Conservation (phyloP, 1,140 invertebrate genomes). For the Drosophila tristis region DNA sequence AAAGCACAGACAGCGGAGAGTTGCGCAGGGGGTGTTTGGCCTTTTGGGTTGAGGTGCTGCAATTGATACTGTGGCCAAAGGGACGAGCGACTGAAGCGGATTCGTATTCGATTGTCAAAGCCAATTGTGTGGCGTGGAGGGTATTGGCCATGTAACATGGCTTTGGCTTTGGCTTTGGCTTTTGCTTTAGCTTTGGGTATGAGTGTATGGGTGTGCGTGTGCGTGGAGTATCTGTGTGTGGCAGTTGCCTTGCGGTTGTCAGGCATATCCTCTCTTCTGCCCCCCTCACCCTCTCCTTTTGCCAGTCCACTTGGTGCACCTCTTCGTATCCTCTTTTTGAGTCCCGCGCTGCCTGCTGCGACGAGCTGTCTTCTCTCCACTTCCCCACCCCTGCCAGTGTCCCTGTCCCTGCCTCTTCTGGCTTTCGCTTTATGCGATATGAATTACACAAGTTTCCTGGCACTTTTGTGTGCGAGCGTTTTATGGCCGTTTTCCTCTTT, state of each 20-base stretch:
- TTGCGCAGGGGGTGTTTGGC: slow-evolving; percentile 25
- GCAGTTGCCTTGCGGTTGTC: slow-evolving; percentile 58
- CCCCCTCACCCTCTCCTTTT: neutral
- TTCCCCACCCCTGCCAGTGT: neutral
- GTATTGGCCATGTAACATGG: slow-evolving; percentile 59
- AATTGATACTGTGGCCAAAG: slow-evolving; percentile 69
- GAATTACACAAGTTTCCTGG: slow-evolving; percentile 81
- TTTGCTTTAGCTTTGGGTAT: too few relatives aligned
- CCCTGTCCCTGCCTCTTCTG: neutral
- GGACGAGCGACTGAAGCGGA: slow-evolving; percentile 43
- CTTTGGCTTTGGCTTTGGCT: too few relatives aligned
- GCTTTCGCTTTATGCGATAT: slow-evolving; percentile 68
- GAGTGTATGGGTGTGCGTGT: slow-evolving; percentile 20
- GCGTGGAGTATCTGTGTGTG: slow-evolving; percentile 35
- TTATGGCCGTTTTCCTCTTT: slow-evolving; percentile 79
- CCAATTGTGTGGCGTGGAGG: slow-evolving; percentile 9
- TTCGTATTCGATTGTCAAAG: slow-evolving; percentile 77
- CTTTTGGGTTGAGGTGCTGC: slow-evolving; percentile 44
- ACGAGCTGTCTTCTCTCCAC: slow-evolving; percentile 30
- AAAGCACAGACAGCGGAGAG: slow-evolving; percentile 14
- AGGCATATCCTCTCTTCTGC: slow-evolving; percentile 5
- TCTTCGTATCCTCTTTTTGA: slow-evolving; percentile 9
- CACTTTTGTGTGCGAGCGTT: slow-evolving; percentile 62
- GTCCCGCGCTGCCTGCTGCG: slow-evolving; percentile 1
- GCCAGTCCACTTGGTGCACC: too few relatives aligned